Base-by-base conservation (phyloP, 2,797 vertebrate genomes). In the Tiaroga cobitis region DNA sequence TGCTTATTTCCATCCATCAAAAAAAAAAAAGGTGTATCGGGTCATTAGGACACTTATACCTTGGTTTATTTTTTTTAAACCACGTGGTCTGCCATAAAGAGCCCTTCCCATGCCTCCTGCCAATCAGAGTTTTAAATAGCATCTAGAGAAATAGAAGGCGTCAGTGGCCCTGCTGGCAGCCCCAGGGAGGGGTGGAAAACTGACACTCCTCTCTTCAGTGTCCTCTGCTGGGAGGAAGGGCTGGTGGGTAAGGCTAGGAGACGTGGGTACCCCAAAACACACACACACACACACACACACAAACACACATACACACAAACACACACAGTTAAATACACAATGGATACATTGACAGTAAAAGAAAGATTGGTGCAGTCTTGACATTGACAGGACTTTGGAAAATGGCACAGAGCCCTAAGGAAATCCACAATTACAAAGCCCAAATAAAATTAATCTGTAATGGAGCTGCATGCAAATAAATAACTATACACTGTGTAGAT, bases 41-140 rank as follows among this genome's bases (percentile, higher is more conserved):
- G 49, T 77, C 85, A 46, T 82, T 70, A 51, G 21, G 9, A 19
- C 15, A 29, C 51, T 29, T n/a, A 49, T 61, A 41, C 16, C 59
- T 67, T 67, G 73, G 34, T 43, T 82, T 54, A 18, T 19, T 59
- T 41, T 39, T 78, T 78, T 59, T 9, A 29, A 61, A 26, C 75
- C 29, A 80, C 51, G 78, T 37, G 43, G 37, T 29, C 80, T 41
- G 43, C 84, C 69, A 59, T 75, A 59, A 88, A 87, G 79, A 75
- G 39, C 79, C 63, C 75, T 72, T 61, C 82, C n/a, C 43, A 21
- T 16, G 10, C 75, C 68, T 78, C 90, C 91, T 91, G 92, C 92
- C 93, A 94, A 81, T 93, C 88, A 90, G 78, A 61, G 88, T 92
- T 94, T 93, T 94, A 95, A 96, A 95, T 95, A 95, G 93, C 90